Evolutionary conservation across 2,888 invertebrate species (phyloP).

Genomic region (Alloscopus bannaensis): DNA sequence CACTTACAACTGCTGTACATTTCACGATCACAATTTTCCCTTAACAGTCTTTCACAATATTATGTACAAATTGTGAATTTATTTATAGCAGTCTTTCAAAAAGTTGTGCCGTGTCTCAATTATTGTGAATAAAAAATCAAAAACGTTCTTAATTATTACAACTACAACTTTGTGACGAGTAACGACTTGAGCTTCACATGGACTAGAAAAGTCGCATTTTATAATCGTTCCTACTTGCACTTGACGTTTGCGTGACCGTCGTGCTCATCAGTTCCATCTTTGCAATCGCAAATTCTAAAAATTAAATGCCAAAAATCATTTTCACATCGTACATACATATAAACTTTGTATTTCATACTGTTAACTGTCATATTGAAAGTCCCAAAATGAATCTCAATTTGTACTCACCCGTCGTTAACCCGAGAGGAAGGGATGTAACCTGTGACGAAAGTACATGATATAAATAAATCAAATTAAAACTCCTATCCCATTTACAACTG

Average conservation of each 20-base stretch:
- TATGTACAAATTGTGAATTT: too few species aligned
- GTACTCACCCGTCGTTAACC: slow-evolving; percentile 76
- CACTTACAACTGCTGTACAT: too few species aligned
- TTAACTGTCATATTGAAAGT: too few species aligned
- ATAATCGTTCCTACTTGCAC: slow-evolving; percentile 27
- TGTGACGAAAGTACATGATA: slow-evolving; percentile 45
- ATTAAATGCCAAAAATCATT: slow-evolving; percentile 9
- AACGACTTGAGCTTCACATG: too few species aligned
- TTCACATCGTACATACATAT: slow-evolving; percentile 1
- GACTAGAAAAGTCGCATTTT: slow-evolving; percentile 8
- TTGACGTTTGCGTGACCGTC: slow-evolving; percentile 7
- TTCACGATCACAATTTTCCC: too few species aligned
- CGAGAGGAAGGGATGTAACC: slow-evolving; percentile 75
- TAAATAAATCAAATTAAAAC: slow-evolving; percentile 13
- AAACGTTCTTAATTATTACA: too few species aligned
- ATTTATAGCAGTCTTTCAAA: too few species aligned
- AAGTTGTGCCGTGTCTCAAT: too few species aligned
- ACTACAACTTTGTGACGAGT: too few species aligned
- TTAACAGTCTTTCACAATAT: too few species aligned
- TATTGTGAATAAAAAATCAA: too few species aligned
- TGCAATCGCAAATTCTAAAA: slow-evolving; percentile 56
- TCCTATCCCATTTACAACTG: slow-evolving; percentile 1
- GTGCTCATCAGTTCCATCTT: slow-evolving; percentile 71
- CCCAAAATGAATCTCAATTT: background rate
- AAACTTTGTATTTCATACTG: too few species aligned